These are phyloP conservation scores for Lycopodina hypogea DNA, from an alignment of 37 sponge, comb jelly and placozoan species.

Conservation along the genomic window DNA sequence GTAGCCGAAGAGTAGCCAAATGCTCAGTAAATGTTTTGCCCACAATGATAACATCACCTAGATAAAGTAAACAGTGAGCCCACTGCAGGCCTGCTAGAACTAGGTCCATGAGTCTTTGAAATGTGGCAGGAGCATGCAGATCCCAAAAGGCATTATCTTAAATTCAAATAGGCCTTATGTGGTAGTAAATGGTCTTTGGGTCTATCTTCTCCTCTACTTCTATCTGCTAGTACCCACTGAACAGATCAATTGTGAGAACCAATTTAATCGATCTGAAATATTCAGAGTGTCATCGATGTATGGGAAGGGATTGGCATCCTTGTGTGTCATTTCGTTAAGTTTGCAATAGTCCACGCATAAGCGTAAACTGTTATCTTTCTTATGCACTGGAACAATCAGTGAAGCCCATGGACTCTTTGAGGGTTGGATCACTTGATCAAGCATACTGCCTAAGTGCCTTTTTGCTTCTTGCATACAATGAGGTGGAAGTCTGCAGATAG, in stretches of 20 bases:
- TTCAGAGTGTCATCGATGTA: background rate
- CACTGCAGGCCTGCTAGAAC: background rate
- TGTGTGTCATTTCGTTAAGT: background rate
- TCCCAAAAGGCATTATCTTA: background rate
- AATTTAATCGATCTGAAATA: background rate
- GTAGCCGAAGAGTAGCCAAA: background rate
- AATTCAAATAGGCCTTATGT: background rate
- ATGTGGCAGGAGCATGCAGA: background rate
- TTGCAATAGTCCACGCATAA: background rate
- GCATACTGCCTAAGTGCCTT: too few relatives aligned
- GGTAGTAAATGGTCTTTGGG: background rate
- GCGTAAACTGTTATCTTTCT: too few relatives aligned
- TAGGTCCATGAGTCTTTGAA: background rate
- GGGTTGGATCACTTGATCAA: too few relatives aligned
- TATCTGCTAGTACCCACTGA: background rate
- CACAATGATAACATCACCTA: too few relatives aligned
- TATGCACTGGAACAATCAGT: too few relatives aligned
- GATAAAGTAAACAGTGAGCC: background rate
- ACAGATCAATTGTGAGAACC: background rate
- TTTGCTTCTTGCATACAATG: too few relatives aligned
- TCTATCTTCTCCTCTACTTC: background rate
- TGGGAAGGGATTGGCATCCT: background rate
- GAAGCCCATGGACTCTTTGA: too few relatives aligned
- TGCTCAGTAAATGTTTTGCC: background rate
- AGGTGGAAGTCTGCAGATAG: too few relatives aligned